Conservation (phyloP, 2,888 invertebrate genomes). For the Operophtera brumata region DNA sequence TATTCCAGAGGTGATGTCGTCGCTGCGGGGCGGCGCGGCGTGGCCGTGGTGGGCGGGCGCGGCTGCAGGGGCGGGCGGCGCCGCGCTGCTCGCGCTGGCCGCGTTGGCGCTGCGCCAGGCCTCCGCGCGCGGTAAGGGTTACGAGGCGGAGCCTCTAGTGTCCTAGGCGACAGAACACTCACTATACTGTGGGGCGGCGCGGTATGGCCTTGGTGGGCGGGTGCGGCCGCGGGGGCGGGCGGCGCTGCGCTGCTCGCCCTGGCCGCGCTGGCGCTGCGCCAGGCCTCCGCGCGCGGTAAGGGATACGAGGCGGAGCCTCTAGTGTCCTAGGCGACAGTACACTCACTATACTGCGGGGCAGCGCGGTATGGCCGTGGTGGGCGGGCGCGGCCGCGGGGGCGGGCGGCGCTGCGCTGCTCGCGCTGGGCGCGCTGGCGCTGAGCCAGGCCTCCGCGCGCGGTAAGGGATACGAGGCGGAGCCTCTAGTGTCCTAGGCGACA, state of each 20-base stretch:
- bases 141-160: slow-evolving; percentile 50
- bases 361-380: slow-evolving; percentile 44
- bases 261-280: slow-evolving; percentile 56
- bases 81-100: slow-evolving; percentile 58
- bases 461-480: slow-evolving; percentile 49
- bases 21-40: slow-evolving; percentile 13
- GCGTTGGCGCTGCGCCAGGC: slow-evolving; percentile 57
- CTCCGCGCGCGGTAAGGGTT: slow-evolving; percentile 55
- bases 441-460: slow-evolving; percentile 57
- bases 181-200: slow-evolving; percentile 11
- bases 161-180: slow-evolving; percentile 18
- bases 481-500: slow-evolving; percentile 43
- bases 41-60: slow-evolving; percentile 56
- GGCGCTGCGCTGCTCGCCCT: slow-evolving; percentile 59
- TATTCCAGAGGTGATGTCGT: slow-evolving; percentile 35
- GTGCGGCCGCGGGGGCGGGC: slow-evolving; percentile 59
- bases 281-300: slow-evolving; percentile 62
- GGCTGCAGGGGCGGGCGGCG: slow-evolving; percentile 59
- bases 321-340: slow-evolving; percentile 32
- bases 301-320: slow-evolving; percentile 46
- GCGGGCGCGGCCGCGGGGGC: slow-evolving; percentile 59
- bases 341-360: slow-evolving; percentile 10
- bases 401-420: slow-evolving; percentile 59
- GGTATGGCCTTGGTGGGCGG: slow-evolving; percentile 50
- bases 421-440: slow-evolving; percentile 57